Conservation (phyloP, 2,113 vertebrate genomes). For the Hydrolagus affinis region DNA sequence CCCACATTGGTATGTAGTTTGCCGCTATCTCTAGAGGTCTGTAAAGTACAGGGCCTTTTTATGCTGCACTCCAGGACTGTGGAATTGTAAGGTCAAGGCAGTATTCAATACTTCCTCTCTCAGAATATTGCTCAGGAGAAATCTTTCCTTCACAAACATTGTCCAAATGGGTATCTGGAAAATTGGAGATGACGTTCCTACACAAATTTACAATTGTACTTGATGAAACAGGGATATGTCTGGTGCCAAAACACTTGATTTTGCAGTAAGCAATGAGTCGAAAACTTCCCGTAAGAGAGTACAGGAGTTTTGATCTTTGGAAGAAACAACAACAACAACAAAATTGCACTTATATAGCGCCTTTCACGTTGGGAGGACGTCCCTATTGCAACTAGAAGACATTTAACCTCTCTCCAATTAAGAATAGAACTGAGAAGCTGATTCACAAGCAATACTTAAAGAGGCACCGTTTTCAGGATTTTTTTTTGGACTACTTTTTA, state of each 20-base stretch:
- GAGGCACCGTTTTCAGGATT: not conserved
- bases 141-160: not conserved
- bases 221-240: too few relatives aligned
- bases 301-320: not conserved
- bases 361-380: too few relatives aligned
- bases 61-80: too few relatives aligned
- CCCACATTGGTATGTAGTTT: too few relatives aligned
- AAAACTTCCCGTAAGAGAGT: not conserved
- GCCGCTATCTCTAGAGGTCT: too few relatives aligned
- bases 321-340: too few relatives aligned
- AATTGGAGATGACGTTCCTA: too few relatives aligned
- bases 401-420: not conserved
- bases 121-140: not conserved
- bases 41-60: too few relatives aligned
- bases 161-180: not conserved
- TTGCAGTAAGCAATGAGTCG: not conserved
- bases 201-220: too few relatives aligned
- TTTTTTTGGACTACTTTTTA: not conserved
- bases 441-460: not conserved
- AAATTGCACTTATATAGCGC: too few relatives aligned
- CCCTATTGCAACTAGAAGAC: not conserved
- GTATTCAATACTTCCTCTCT: too few relatives aligned
- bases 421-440: not conserved
- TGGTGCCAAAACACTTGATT: not conserved
- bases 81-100: too few relatives aligned